A percentile compares a stretch with the other conserved stretches of the same genome.
Evolutionary conservation across 2,113 vertebrate species (phyloP).

Genomic region (Nesoenas mayeri): DNA sequence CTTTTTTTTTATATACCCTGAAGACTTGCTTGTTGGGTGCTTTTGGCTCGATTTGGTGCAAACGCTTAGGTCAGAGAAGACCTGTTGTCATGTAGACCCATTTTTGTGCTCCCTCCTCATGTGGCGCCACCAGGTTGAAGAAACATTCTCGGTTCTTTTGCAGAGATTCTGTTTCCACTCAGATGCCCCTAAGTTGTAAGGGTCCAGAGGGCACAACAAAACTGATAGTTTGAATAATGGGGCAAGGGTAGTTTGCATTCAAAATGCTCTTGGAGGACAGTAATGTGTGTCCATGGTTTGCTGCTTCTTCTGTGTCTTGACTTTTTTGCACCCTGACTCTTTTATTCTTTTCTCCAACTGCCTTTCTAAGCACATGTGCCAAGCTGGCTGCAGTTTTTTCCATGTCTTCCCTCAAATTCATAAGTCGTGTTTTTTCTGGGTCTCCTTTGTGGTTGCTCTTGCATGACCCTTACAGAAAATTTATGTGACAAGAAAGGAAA

Average conservation of each 20-base stretch:
- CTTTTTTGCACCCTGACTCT: background rate
- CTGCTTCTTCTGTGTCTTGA: background rate
- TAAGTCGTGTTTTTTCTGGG: background rate
- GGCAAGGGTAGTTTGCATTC: background rate
- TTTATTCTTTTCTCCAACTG: background rate
- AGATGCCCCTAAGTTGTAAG: background rate
- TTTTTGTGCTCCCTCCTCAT: background rate
- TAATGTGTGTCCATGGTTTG: background rate
- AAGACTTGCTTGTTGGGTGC: background rate
- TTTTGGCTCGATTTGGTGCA: background rate
- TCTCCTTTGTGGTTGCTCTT: background rate
- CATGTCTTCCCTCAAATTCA: background rate
- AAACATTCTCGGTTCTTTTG: background rate
- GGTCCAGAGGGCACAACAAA: background rate
- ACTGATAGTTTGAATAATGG: background rate
- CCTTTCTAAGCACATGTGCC: background rate
- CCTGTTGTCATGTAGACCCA: background rate
- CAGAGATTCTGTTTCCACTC: background rate
- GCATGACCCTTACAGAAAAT: background rate
- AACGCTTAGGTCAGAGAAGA: background rate
- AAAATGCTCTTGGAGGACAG: background rate
- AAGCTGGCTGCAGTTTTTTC: background rate
- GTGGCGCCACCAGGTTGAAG: background rate
- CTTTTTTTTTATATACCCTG: background rate
- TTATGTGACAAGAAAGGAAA: background rate